A percentile compares a stretch with the other conserved stretches of the same genome.
These are phyloP conservation scores for Enoplosus armatus DNA, from an alignment of 2,797 vertebrate genomes.

Conservation along the genomic window DNA sequence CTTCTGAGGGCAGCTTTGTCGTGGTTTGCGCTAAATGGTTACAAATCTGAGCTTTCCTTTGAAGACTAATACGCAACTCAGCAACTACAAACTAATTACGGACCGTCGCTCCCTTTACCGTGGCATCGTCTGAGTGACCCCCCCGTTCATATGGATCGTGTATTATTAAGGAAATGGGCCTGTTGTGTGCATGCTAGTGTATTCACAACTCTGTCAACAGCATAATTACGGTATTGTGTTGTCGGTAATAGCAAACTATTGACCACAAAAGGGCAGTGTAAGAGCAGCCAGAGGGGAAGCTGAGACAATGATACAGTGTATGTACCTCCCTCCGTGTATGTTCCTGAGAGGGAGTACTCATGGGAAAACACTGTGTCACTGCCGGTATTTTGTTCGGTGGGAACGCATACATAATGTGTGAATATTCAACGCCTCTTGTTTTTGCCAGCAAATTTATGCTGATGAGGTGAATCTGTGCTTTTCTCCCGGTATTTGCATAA, in stretches of 20 bases:
- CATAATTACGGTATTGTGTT: conserved; percentile 56
- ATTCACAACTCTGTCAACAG: conserved; percentile 43
- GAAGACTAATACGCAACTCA: conserved; percentile 52
- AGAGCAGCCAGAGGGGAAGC: conserved; percentile 26
- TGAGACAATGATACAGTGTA: conserved; percentile 49
- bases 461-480: conserved; percentile 47
- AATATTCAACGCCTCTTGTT: conserved; percentile 47
- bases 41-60: conserved; percentile 59
- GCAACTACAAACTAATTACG: conserved; percentile 62
- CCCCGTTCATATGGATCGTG: conserved; percentile 26
- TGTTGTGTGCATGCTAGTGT: conserved; percentile 35
- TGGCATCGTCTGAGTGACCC: conserved; percentile 27
- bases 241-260: conserved; percentile 54
- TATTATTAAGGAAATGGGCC: conserved; percentile 26
- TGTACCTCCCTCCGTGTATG: conserved; percentile 44
- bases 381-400: conserved; percentile 56
- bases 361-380: conserved; percentile 46
- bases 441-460: conserved; percentile 60
- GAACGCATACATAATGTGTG: conserved; percentile 55
- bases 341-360: not conserved
- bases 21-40: conserved; percentile 61
- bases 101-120: conserved; percentile 13
- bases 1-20: conserved; percentile 61
- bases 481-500: conserved; percentile 68
- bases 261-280: conserved; percentile 34